phyloP scores from a whole-genome alignment of 2,113 vertebrate species.

The Pelmatolapia mariae region DNA sequence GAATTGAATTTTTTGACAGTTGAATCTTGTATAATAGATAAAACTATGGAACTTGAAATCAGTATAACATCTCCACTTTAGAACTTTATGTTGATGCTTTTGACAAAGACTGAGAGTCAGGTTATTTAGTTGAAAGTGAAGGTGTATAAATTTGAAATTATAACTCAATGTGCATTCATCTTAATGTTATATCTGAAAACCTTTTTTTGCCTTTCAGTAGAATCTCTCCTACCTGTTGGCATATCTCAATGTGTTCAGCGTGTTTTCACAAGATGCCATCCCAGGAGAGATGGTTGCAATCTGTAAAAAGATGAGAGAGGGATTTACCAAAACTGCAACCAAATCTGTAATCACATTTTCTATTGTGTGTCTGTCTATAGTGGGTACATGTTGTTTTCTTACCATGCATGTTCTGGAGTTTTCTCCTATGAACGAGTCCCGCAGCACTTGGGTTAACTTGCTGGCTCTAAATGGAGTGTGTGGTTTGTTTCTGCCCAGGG shows the following conservation, averaged over 20 bases:
- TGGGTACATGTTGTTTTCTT: not conserved
- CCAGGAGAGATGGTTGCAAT: constrained; percentile 97
- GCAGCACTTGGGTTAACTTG: constrained; percentile 95
- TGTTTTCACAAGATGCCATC: constrained; percentile 99
- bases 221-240: constrained; percentile 86
- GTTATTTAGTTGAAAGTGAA: not conserved
- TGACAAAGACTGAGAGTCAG: not conserved
- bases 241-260: constrained; percentile 94
- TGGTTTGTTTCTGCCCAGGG: constrained; percentile 93
- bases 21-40: not conserved
- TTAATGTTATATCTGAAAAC: not conserved
- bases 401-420: constrained; percentile 99
- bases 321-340: not conserved
- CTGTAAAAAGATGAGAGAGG: constrained; percentile 51
- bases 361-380: not conserved
- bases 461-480: constrained; percentile 97
- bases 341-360: not conserved
- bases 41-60: not conserved
- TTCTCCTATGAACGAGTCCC: constrained; percentile 97
- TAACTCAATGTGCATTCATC: not conserved
- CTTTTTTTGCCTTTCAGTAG: not conserved
- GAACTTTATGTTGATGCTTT: not conserved
- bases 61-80: not conserved
- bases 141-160: not conserved
- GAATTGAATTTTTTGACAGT: not conserved